Evolutionary conservation across 2,888 invertebrate species (phyloP).

Genomic region (Cosmia pyralina): DNA sequence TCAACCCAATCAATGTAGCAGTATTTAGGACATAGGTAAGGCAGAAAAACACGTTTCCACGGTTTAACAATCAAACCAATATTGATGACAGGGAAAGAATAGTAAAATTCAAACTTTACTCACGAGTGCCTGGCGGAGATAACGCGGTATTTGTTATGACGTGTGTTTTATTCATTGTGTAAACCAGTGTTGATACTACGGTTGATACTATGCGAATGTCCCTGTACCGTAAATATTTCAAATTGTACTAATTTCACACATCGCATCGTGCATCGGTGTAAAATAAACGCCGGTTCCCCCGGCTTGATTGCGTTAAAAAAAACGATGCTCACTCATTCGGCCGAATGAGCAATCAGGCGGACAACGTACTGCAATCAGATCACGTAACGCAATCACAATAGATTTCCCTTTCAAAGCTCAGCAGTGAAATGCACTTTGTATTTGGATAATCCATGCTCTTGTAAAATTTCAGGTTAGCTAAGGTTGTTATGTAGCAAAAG

Average conservation of each 20-base stretch:
- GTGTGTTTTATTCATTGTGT: background rate
- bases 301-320: slow-evolving; percentile 20
- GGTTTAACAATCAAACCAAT: background rate
- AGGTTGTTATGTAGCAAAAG: too few relatives aligned
- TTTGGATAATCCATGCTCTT: background rate
- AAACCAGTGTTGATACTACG: background rate
- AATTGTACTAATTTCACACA: slow-evolving; percentile 15
- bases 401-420: background rate
- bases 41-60: background rate
- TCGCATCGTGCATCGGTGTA: background rate
- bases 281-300: background rate
- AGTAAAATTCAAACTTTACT: background rate
- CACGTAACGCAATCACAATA: slow-evolving; percentile 42
- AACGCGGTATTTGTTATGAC: background rate
- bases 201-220: background rate
- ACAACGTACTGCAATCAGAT: slow-evolving; percentile 9
- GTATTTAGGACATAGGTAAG: too few relatives aligned
- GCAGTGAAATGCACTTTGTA: background rate
- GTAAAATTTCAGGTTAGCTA: too few relatives aligned
- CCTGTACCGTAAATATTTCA: background rate
- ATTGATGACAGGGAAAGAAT: background rate
- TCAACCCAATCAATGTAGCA: background rate
- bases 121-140: background rate
- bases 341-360: slow-evolving; percentile 14
- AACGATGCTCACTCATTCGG: background rate